Percentiles rank a stretch among this genome's conserved stretches.
Evolutionary conservation across 2,113 vertebrate genomes (phyloP).

Genomic region (Leptobrachium ailaonicum): DNA sequence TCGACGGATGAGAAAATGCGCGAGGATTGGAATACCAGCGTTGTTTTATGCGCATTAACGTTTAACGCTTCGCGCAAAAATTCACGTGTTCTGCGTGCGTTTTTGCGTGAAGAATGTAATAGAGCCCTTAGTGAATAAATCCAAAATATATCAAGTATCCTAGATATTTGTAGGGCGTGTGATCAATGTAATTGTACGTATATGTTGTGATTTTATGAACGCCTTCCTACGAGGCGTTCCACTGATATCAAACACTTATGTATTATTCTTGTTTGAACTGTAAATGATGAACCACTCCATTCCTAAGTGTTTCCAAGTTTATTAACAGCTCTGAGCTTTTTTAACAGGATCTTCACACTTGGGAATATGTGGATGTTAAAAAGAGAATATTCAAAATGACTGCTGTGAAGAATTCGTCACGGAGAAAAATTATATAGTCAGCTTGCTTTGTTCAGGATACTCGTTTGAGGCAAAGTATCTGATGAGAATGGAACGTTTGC

Average conservation of each 20-base stretch:
- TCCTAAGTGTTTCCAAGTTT: neutral
- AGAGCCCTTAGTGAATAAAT: no score
- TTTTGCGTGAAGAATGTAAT: no score
- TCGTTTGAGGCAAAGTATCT: conserved; percentile 37
- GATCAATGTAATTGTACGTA: no score
- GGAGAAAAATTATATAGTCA: conserved; percentile 32
- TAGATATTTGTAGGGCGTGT: no score
- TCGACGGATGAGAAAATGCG: no score
- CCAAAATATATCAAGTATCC: no score
- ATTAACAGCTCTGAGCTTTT: conserved; percentile 12
- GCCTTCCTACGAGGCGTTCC: neutral
- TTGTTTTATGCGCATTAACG: no score
- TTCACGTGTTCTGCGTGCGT: no score
- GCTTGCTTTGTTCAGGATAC: conserved; percentile 18
- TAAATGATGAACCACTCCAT: neutral
- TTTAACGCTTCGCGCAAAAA: no score
- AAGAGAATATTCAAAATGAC: conserved; percentile 5
- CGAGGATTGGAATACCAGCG: no score
- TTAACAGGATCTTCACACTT: conserved; percentile 12
- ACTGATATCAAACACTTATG: neutral
- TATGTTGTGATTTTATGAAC: neutral
- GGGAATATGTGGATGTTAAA: conserved; percentile 12
- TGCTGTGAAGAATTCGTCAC: conserved; percentile 17
- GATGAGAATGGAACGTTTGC: conserved; percentile 41
- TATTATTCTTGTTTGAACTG: neutral